phyloP scores from a whole-genome alignment of 2,888 invertebrate species.

The Melolontha melolontha region DNA sequence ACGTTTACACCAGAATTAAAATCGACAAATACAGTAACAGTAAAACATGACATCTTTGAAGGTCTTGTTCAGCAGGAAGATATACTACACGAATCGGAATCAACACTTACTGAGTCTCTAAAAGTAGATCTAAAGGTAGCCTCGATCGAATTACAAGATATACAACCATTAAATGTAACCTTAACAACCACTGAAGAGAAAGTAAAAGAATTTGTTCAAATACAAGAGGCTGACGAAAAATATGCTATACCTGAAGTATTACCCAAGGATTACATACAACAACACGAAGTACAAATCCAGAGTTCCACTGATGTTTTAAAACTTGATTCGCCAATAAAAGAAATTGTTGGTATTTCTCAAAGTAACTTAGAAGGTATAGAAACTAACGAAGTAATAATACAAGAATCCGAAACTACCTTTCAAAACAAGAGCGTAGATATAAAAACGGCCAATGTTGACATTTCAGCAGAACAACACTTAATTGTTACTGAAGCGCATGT shows the following conservation, averaged over 20 bases:
- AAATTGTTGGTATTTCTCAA: slow-evolving; percentile 62
- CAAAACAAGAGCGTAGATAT: slow-evolving; percentile 56
- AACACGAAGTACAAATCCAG: slow-evolving; percentile 51
- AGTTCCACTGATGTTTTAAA: slow-evolving; percentile 58
- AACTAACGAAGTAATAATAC: slow-evolving; percentile 66
- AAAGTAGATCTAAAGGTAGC: slow-evolving; percentile 61
- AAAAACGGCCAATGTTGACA: slow-evolving; percentile 64
- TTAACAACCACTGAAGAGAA: slow-evolving; percentile 56
- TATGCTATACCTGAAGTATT: slow-evolving; percentile 62
- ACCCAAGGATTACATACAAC: slow-evolving; percentile 51
- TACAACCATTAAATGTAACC: slow-evolving; percentile 62
- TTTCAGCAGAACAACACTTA: slow-evolving; percentile 63
- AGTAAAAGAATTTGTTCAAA: slow-evolving; percentile 59
- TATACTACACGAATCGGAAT: slow-evolving; percentile 66
- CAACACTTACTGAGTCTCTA: slow-evolving; percentile 57
- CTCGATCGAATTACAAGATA: slow-evolving; percentile 62
- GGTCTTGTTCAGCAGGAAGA: slow-evolving; percentile 63
- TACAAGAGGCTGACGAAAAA: slow-evolving; percentile 63
- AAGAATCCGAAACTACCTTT: slow-evolving; percentile 65
- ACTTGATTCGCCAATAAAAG: slow-evolving; percentile 63
- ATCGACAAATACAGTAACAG: slow-evolving; percentile 56
- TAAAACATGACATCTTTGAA: slow-evolving; percentile 63
- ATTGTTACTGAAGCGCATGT: slow-evolving; percentile 59
- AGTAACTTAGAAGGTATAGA: slow-evolving; percentile 63
- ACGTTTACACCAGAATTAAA: slow-evolving; percentile 54